phyloP scores from a whole-genome alignment of 2,797 vertebrate species.

The Eutrigla gurnardus region DNA sequence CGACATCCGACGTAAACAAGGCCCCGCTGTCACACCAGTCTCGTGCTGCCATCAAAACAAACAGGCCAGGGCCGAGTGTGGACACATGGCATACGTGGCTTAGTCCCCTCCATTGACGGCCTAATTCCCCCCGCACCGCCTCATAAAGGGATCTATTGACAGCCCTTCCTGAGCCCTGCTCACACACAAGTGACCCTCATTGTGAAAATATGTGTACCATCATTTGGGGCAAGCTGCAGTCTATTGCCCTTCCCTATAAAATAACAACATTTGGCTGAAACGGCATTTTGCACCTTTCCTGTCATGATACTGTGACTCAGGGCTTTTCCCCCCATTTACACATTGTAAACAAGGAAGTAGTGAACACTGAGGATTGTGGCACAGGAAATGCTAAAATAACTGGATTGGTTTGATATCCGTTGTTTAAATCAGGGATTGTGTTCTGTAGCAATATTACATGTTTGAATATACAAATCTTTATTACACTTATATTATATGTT shows the following conservation, averaged over 20 bases:
- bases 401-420: neutral
- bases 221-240: slow-evolving; percentile 60
- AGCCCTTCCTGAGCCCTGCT: slow-evolving; percentile 79
- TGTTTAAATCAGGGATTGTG: neutral
- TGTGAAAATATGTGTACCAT: slow-evolving; percentile 79
- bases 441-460: neutral
- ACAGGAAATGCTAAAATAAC: neutral
- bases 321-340: slow-evolving; percentile 60
- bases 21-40: slow-evolving; percentile 69
- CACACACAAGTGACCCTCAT: slow-evolving; percentile 80
- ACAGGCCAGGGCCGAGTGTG: slow-evolving; percentile 64
- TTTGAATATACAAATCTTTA: neutral
- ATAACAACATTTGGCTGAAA: slow-evolving; percentile 81
- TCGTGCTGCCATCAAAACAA: slow-evolving; percentile 84
- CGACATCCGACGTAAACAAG: slow-evolving; percentile 80
- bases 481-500: neutral
- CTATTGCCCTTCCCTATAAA: slow-evolving; percentile 72
- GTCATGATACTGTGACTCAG: slow-evolving; percentile 77
- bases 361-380: slow-evolving; percentile 19
- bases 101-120: slow-evolving; percentile 80
- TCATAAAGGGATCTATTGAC: slow-evolving; percentile 84
- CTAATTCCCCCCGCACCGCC: slow-evolving; percentile 79
- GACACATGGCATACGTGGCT: slow-evolving; percentile 73
- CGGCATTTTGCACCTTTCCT: slow-evolving; percentile 73
- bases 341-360: slow-evolving; percentile 77